Base-by-base conservation (phyloP, 2,888 invertebrate species). In the Xiphydria camelus region DNA sequence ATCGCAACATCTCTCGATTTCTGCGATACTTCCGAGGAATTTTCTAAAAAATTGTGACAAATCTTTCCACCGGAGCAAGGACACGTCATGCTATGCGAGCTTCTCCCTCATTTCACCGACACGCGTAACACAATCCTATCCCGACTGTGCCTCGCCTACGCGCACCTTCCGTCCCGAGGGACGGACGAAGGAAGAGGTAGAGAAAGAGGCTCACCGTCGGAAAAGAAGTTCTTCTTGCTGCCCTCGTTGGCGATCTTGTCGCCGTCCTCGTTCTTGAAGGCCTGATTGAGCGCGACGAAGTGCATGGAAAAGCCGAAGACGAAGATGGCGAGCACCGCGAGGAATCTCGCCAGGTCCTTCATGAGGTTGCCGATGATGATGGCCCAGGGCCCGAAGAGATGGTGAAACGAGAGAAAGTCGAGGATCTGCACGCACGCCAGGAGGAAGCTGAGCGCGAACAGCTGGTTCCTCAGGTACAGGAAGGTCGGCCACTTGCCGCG, bases 381-480 rank as follows among this genome's bases (percentile, higher is more conserved):
- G 21, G 98, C 98, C 99, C 99, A 99, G 0, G 99, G 99, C 34
- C 99, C 99, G 74, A 99, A 99, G 14, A 99, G 82, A 78, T 99
- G 95, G 77, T 99, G 99, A 75, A 99, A 99, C 17, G 97, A 97
- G 36, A 99, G 80, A 76, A 99, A 99, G 79, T 95, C 94, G 68
- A 98, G 80, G 66, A 98, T 93, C 79, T 98, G 96, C 36, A 99
- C 95, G 78, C 98, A 99, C 42, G 96, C 95, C 64, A 97, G 80
- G 49, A 99, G 82, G 74, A 99, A 89, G 44, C 95, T 92, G 68
- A 97, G 80, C 0, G 97, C 98, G 70, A 99, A 94, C 70, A 98
- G 85, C 77, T 99, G 97, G 79, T 99, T 99, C 51, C 98, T 84
- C 61, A 95, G 86, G 78, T 96, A 99, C 78, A 99, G 87, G 53